Percentiles rank a stretch among this genome's conserved stretches.
Conservation (phyloP, 30 jellyfish, hydroid and myxozoan genomes). For the Hydra vulgaris region DNA sequence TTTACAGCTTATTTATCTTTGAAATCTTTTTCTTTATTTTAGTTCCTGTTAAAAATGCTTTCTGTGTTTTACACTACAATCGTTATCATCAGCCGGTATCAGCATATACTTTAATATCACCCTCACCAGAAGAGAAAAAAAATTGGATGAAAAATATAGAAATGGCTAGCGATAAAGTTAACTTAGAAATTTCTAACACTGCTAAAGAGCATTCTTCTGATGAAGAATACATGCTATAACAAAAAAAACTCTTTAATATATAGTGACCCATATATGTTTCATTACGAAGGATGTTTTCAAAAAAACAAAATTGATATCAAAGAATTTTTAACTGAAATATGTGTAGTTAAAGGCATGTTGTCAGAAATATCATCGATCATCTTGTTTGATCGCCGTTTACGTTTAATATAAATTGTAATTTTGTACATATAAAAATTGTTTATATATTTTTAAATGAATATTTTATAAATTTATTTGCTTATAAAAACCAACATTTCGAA, state of each 20-base stretch:
- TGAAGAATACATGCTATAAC: constrained; percentile 32
- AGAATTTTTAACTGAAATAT: not conserved
- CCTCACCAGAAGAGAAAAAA: constrained; percentile 43
- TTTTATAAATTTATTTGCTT: not conserved
- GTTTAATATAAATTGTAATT: not conserved
- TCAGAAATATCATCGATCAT: no score
- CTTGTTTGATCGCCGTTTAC: no score
- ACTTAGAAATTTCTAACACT: not conserved
- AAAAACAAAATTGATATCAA: not conserved
- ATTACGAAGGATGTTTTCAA: not conserved
- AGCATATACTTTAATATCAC: constrained; percentile 40
- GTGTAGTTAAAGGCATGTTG: no score
- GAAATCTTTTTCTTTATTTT: not conserved
- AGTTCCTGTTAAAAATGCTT: constrained; percentile 34
- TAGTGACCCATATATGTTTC: not conserved
- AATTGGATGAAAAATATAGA: constrained; percentile 12
- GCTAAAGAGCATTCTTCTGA: constrained; percentile 29
- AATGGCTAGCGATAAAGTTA: constrained; percentile 19
- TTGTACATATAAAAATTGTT: not conserved
- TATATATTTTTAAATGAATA: no score
- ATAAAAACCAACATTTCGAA: not conserved
- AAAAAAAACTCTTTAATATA: not conserved
- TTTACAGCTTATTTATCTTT: no score
- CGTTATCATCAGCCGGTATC: constrained; percentile 61
- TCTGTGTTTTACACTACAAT: constrained; percentile 38